Conservation (phyloP, 2,888 invertebrate species). For the Conus canariensis region DNA sequence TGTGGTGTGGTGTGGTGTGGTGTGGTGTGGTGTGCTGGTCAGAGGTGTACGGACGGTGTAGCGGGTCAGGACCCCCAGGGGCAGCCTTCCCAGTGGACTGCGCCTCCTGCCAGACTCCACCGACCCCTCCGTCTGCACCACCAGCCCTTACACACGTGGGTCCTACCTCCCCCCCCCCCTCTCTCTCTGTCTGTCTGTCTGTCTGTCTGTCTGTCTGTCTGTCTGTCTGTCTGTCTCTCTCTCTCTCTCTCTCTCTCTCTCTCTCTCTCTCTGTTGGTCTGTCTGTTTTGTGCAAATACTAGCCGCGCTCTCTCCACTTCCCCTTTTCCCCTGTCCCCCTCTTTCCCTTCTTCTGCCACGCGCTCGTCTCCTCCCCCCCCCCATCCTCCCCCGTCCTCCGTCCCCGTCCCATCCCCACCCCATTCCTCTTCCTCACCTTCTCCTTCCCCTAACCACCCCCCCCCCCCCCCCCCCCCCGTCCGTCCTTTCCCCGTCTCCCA, state of each 20-base stretch:
- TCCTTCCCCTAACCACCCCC: too few relatives aligned
- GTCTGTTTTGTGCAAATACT: neutral
- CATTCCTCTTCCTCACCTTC: too few relatives aligned
- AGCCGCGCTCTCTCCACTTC: too few relatives aligned
- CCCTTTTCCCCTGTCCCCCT: too few relatives aligned
- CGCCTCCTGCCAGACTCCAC: constrained; percentile 61
- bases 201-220: neutral
- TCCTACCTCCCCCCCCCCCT: neutral
- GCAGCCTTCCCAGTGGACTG: constrained; percentile 57
- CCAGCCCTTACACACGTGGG: constrained; percentile 66
- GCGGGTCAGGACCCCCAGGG: constrained; percentile 15
- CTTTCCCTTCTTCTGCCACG: neutral
- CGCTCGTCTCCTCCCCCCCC: neutral
- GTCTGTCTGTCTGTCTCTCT: neutral
- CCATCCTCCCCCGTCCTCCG: neutral
- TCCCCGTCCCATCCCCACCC: too few relatives aligned
- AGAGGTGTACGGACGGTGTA: constrained; percentile 55
- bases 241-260: neutral
- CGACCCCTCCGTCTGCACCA: constrained; percentile 59
- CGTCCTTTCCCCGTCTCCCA: too few relatives aligned
- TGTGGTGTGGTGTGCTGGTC: neutral
- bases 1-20: neutral
- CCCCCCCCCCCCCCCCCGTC: too few relatives aligned
- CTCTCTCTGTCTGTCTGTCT: neutral
- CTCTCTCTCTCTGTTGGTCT: neutral